phyloP scores from a whole-genome alignment of 2,113 vertebrate genomes.

The Corythaixoides concolor region DNA sequence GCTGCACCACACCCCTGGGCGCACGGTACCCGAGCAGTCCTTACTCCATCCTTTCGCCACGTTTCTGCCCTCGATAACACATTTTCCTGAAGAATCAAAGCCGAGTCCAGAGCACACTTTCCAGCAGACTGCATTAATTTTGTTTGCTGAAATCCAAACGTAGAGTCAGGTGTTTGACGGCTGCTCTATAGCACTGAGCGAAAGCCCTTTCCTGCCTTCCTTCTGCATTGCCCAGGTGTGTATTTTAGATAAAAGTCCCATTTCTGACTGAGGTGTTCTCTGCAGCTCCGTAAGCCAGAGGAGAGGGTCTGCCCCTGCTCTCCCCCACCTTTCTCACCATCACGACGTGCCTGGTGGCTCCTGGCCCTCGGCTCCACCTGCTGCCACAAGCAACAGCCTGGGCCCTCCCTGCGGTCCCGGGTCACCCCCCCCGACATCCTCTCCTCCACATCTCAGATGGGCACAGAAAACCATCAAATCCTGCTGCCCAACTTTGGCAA shows the following conservation, averaged over 20 bases:
- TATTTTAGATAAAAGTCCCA: not conserved
- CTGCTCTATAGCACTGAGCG: not conserved
- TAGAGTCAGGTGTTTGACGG: not conserved
- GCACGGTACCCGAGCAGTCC: not conserved
- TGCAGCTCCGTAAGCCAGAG: fast-evolving
- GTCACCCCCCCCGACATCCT: fast-evolving
- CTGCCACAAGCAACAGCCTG: not conserved
- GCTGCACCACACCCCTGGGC: not conserved
- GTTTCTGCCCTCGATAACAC: not conserved
- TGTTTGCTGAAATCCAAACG: not conserved
- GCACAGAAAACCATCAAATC: not conserved
- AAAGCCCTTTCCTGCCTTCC: not conserved
- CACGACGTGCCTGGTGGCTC: fast-evolving
- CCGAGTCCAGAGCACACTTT: not conserved
- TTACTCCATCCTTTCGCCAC: not conserved
- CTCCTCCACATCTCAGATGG: fast-evolving
- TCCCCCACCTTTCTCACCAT: not conserved
- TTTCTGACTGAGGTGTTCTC: fast-evolving
- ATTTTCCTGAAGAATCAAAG: not conserved
- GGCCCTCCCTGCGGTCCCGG: not conserved
- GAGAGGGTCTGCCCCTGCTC: not conserved
- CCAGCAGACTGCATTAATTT: not conserved
- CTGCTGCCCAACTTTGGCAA: fast-evolving
- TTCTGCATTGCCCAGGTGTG: not conserved
- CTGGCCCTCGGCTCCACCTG: not conserved